phyloP scores from a whole-genome alignment of 2,797 vertebrate species.

The Galago senegalensis region DNA sequence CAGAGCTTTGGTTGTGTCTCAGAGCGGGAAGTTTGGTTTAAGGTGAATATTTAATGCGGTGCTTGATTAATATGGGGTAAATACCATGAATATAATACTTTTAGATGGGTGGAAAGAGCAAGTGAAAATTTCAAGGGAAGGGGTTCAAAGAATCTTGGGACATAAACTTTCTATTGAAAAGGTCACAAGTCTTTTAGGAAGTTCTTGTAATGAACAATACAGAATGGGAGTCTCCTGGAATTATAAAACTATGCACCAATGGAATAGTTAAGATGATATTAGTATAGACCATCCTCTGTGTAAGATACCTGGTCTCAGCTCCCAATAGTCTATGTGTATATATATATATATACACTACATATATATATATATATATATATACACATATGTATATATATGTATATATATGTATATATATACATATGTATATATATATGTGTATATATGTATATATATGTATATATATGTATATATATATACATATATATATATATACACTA shows the following conservation, averaged over 20 bases:
- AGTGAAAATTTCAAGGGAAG: not conserved
- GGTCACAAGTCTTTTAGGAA: not conserved
- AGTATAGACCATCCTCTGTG: not conserved
- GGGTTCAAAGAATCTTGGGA: not conserved
- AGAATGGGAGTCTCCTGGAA: not conserved
- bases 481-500: too few relatives aligned
- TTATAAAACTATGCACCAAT: not conserved
- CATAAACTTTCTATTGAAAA: not conserved
- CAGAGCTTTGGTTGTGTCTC: not conserved
- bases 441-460: too few relatives aligned
- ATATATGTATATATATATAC: too few relatives aligned
- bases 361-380: too few relatives aligned
- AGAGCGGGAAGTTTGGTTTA: not conserved
- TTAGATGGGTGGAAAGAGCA: not conserved
- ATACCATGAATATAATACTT: not conserved
- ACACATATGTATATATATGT: too few relatives aligned
- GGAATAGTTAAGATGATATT: slow-evolving; percentile 6
- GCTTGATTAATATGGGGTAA: not conserved
- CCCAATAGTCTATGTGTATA: not conserved
- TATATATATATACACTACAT: not conserved
- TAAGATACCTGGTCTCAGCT: not conserved
- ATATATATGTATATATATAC: too few relatives aligned
- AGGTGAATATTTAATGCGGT: not conserved
- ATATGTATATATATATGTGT: too few relatives aligned
- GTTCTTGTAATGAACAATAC: not conserved